Evolutionary conservation across 2,797 vertebrate genomes (phyloP).

Genomic region (Mormyrops attenuatus): DNA sequence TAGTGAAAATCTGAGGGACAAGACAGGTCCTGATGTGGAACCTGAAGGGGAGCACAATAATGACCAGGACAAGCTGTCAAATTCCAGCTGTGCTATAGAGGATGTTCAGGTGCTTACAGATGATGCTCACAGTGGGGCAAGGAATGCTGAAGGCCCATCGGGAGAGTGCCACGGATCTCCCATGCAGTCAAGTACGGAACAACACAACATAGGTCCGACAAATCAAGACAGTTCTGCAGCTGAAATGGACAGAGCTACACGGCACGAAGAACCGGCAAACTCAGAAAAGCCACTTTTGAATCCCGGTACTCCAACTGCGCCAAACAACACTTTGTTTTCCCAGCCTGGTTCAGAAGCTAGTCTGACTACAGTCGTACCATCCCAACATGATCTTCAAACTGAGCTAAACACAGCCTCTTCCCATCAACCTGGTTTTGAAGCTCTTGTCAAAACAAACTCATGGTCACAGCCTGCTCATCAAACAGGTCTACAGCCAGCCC

Average conservation of each 20-base stretch:
- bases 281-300: not conserved
- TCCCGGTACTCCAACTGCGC: slow-evolving; percentile 22
- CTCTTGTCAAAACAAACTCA: not conserved
- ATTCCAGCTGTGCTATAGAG: slow-evolving; percentile 58
- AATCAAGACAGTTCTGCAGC: slow-evolving; percentile 11
- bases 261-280: not conserved
- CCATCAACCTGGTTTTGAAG: not conserved
- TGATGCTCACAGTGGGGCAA: slow-evolving; percentile 33
- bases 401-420: not conserved
- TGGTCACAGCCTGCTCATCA: not conserved
- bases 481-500: not conserved
- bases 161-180: slow-evolving; percentile 21
- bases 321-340: slow-evolving; percentile 26
- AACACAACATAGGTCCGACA: not conserved
- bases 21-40: slow-evolving; percentile 30
- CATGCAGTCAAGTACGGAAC: slow-evolving; percentile 10
- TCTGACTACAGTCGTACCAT: slow-evolving; percentile 19
- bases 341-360: slow-evolving; percentile 24
- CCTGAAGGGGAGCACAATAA: slow-evolving; percentile 51
- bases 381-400: not conserved
- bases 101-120: slow-evolving; percentile 39
- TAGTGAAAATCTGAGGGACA: slow-evolving; percentile 16
- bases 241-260: not conserved
- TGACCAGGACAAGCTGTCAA: slow-evolving; percentile 46
- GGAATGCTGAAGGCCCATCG: slow-evolving; percentile 11